These are phyloP conservation scores for Saturnia japonica DNA, from an alignment of 2,888 invertebrate species.

Conservation along the genomic window DNA sequence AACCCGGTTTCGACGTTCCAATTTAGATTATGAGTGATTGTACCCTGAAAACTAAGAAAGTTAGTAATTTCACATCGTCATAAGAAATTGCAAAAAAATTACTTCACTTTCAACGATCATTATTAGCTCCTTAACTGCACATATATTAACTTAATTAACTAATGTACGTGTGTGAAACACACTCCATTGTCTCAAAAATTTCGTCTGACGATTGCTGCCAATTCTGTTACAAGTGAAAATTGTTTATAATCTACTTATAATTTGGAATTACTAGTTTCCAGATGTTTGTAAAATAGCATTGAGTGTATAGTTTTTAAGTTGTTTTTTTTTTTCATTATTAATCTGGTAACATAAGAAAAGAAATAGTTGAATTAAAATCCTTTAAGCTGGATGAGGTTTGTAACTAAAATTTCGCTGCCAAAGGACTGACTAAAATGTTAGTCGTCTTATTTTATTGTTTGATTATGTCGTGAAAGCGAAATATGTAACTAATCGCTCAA, in stretches of 20 bases:
- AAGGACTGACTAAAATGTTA: too few species aligned
- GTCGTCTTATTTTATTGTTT: not conserved
- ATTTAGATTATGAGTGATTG: not conserved
- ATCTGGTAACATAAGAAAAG: too few species aligned
- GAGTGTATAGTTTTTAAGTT: not conserved
- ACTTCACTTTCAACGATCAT: constrained; percentile 8
- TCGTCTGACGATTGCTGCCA: not conserved
- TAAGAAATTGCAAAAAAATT: not conserved
- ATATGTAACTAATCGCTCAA: not conserved
- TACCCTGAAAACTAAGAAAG: not conserved
- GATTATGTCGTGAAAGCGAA: not conserved
- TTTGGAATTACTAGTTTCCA: not conserved
- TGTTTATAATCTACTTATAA: not conserved
- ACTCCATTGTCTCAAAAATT: not conserved
- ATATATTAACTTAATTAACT: not conserved
- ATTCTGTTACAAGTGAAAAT: constrained; percentile 3
- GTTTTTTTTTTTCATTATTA: too few species aligned
- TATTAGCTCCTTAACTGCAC: not conserved
- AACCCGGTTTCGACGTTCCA: not conserved
- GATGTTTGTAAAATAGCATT: not conserved
- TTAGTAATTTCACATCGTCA: not conserved
- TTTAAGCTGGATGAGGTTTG: too few species aligned
- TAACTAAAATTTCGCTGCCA: too few species aligned
- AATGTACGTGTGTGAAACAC: not conserved
- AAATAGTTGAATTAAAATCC: too few species aligned